Conservation (phyloP, 2,797 vertebrate species). For the Erpetoichthys calabaricus region DNA sequence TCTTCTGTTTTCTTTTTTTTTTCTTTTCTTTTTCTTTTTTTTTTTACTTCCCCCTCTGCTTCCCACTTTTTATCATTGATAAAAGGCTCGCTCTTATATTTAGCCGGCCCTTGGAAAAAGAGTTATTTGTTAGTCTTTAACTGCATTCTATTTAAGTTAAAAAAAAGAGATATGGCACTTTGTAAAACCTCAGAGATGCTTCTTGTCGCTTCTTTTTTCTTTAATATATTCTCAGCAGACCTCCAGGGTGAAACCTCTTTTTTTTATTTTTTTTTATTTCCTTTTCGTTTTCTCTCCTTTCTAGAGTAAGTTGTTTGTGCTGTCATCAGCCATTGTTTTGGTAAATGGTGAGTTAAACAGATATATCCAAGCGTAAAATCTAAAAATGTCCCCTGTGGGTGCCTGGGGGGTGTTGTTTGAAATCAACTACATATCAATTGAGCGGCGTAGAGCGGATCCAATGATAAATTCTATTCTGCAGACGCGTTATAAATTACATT, state of each 20-base stretch:
- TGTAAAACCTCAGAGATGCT: slow-evolving; percentile 1
- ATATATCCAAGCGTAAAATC: slow-evolving; percentile 99
- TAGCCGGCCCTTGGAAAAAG: too few species aligned
- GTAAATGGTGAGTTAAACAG: slow-evolving; percentile 98
- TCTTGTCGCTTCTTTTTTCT: slow-evolving; percentile 32
- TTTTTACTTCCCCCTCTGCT: too few species aligned
- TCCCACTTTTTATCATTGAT: too few species aligned
- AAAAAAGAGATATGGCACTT: not conserved
- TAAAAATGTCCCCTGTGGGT: slow-evolving; percentile 91
- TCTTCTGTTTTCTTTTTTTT: too few species aligned
- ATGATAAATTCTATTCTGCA: slow-evolving; percentile 81
- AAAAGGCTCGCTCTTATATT: too few species aligned
- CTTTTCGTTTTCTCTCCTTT: slow-evolving; percentile 14
- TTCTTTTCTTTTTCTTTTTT: too few species aligned
- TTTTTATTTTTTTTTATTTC: slow-evolving; percentile 13
- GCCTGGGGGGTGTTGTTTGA: slow-evolving; percentile 81
- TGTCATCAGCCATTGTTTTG: slow-evolving; percentile 82
- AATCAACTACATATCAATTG: slow-evolving; percentile 98
- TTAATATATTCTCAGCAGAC: slow-evolving; percentile 33
- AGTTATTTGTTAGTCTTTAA: not conserved
- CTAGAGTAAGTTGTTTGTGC: slow-evolving; percentile 59
- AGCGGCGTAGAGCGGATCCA: slow-evolving; percentile 66
- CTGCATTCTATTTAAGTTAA: not conserved
- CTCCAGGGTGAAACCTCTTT: slow-evolving; percentile 18
- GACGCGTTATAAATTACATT: slow-evolving; percentile 84